Evolutionary conservation across 1,140 invertebrate genomes (phyloP), one percentile per base, ranked within the genome.

Genomic region (Chlorops oryzae): DNA sequence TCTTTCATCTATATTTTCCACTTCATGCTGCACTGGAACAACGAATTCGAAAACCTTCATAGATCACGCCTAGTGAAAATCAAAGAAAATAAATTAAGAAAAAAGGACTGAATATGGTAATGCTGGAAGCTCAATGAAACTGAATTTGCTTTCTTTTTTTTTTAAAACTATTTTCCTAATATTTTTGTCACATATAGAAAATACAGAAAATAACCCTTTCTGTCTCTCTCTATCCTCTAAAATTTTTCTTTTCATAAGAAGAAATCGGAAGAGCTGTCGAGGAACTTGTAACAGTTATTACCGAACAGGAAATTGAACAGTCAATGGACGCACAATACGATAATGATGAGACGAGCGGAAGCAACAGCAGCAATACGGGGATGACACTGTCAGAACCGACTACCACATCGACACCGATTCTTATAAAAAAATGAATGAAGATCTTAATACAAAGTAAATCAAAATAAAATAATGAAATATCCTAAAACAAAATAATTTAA

Each of bases 251-350:
- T 32, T 46, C 24, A 45, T 10, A 64, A 81, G 88, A 86, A 69
- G 88, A 92, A 69, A 76, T 92, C 56, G 86, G 87, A 21, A 85
- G 85, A 75, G 88, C 87, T 50, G 86, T 93, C 41, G 87, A 88
- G 63, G 83, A 88, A 68, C 75, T 92, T 58, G 90, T 93, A 52
- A 88, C 86, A 47, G 87, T 89, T 28, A 92, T 94, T 81, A 88
- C 85, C 43, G 86, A 89, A 62, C 87, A 89, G 59, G 79, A 80
- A 58, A 59, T 71, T 55, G 68, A 72, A 55, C 54, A 56, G 38
- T 61, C 44, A 13, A 35, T 50, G 28, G 28, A 38, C 17, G 13
- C 47, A 27, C 24, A 40, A 45, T 54, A 52, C 40, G 57, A 65
- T 20, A 51, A 57, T 24, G 42, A 55, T 46, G 59, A 65, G 23